Base-by-base conservation (phyloP, 2,888 invertebrate genomes). In the Galerucella nymphaeae region DNA sequence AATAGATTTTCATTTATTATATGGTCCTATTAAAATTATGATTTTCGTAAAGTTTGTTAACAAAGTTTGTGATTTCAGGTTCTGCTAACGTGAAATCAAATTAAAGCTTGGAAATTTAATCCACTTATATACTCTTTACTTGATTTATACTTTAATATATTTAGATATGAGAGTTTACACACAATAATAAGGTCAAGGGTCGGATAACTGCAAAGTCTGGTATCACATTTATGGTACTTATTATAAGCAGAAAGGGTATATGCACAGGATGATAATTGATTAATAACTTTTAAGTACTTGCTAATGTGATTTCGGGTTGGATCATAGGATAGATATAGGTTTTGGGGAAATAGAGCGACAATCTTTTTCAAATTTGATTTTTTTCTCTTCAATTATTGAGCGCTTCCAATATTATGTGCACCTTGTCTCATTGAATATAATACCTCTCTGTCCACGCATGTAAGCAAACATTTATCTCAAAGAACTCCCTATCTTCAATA, bases 61-160 rank as follows among this genome's bases (percentile, higher is more conserved):
- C 70, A 72, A 75, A 72, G 66, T 72, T 71, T 72, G 58, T 42
- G 71, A 62, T 72, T 64, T 69, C 62, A 69, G 66, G 69, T 71
- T 69, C 62, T 66, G 65, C 72, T 70, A 55, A 72, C 72, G 70
- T 68, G 50, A 58, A 74, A 75, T 75, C 63, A 71, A 75, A 75
- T 75, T 70, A 72, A 55, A 41, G 64, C 66, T 45, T 57, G 66
- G n/a, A 59, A 67, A 66, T 72, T 72, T 70, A 75, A 75, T 71
- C 72, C 72, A 75, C 70, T 75, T 75, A 75, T 59, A 58, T 72
- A 66, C 67, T 72, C 74, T 71, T 72, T 70, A 66, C 66, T 62
- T 59, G 63, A 75, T 75, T 72, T 61, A 23, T 68, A 42, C 18
- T 73, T 50, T 70, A 74, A 71, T 71, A 71, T 67, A 71, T 71